These are phyloP conservation scores for Psephotus haematonotus DNA, from an alignment of 2,113 vertebrate genomes.

Conservation along the genomic window DNA sequence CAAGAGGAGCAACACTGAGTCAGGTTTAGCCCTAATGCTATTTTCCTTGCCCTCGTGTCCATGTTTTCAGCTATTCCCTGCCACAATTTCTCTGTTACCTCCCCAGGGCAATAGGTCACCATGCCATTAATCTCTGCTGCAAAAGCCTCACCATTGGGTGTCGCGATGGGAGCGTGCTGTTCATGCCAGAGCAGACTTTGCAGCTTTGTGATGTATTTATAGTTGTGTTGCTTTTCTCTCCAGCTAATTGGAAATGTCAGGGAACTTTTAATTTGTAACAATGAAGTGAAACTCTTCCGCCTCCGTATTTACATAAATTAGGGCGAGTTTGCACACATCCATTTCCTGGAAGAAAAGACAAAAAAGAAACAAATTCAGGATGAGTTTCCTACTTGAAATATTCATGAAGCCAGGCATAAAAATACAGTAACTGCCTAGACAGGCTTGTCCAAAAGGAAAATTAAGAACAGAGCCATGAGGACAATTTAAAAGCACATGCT, in stretches of 20 bases:
- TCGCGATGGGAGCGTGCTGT: background rate
- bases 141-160: background rate
- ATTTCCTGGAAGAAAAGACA: constrained; percentile 25
- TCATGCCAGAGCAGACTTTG: background rate
- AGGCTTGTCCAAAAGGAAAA: background rate
- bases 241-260: constrained; percentile 52
- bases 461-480: background rate
- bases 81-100: background rate
- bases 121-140: background rate
- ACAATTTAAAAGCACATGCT: background rate
- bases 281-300: background rate
- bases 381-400: constrained; percentile 46
- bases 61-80: background rate
- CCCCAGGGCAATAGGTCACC: background rate
- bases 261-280: constrained; percentile 54
- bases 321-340: constrained; percentile 36
- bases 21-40: background rate
- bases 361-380: constrained; percentile 17
- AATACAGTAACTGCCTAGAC: background rate
- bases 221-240: background rate
- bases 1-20: too few species aligned
- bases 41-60: background rate
- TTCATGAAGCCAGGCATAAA: constrained; percentile 30
- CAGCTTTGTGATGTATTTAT: background rate
- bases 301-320: constrained; percentile 46